A percentile compares a stretch with the other conserved stretches of the same genome.
Conservation (phyloP, 2,888 invertebrate species). For the Ferrisia virgata region DNA sequence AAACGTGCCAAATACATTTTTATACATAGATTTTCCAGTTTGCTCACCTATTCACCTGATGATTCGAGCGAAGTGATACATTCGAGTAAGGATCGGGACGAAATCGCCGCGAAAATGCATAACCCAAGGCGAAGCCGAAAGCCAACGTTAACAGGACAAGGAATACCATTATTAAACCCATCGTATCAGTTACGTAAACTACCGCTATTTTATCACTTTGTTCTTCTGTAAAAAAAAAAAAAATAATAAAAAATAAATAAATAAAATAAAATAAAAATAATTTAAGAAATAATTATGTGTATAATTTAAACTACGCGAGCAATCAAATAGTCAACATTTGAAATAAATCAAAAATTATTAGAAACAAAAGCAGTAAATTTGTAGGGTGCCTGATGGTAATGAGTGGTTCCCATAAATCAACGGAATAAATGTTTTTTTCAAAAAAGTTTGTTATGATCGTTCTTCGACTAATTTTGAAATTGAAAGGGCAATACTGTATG, state of each 20-base stretch:
- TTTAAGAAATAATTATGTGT: no score
- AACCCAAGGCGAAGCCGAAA: constrained; percentile 80
- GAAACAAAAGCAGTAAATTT: no score
- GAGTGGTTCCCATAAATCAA: no score
- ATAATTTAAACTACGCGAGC: no score
- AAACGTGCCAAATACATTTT: background rate
- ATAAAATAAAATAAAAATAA: no score
- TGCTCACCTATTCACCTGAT: constrained; percentile 68
- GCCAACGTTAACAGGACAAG: constrained; percentile 77
- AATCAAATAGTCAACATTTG: no score
- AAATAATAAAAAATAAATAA: constrained; percentile 50
- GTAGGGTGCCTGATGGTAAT: no score
- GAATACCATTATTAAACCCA: constrained; percentile 75
- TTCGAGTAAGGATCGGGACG: constrained; percentile 69
- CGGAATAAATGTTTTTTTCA: no score
- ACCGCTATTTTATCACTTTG: constrained; percentile 56
- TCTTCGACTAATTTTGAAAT: no score
- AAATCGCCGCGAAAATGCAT: constrained; percentile 75
- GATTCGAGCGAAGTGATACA: constrained; percentile 73
- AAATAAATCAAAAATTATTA: no score
- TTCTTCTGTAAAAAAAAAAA: constrained; percentile 52
- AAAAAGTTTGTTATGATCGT: no score
- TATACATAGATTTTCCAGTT: background rate
- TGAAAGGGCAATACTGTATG: no score
- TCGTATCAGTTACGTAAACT: constrained; percentile 75